These are phyloP conservation scores for Lethrus apterus DNA, from an alignment of 1,140 invertebrate species.

Conservation along the genomic window DNA sequence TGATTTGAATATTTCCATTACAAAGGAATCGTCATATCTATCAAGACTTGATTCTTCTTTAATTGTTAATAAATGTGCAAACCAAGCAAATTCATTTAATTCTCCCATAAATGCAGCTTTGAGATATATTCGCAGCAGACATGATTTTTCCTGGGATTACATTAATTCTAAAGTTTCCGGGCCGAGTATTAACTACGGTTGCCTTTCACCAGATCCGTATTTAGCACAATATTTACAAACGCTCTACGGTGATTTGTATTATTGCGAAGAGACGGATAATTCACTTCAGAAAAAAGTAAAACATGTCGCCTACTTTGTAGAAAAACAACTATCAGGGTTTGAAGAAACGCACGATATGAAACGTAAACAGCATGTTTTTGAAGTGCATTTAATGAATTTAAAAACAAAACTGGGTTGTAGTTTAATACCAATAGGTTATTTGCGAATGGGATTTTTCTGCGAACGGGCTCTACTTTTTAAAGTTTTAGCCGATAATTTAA, in stretches of 20 bases:
- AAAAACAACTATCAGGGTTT: background rate
- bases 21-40: background rate
- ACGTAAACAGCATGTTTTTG: background rate
- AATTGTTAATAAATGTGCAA: background rate
- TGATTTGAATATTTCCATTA: background rate
- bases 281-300: background rate
- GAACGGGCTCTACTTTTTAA: slow-evolving; percentile 9
- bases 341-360: background rate
- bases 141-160: too few relatives aligned
- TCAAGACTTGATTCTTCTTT: background rate
- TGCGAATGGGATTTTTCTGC: slow-evolving; percentile 4
- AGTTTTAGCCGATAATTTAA: slow-evolving; percentile 3
- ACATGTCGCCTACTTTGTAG: slow-evolving; percentile 1
- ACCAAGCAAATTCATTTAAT: too few relatives aligned
- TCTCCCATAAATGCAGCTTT: too few relatives aligned
- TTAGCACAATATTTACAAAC: slow-evolving; percentile 1
- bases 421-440: slow-evolving; percentile 9
- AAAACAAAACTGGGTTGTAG: background rate
- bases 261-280: background rate
- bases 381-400: background rate
- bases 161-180: too few relatives aligned
- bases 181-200: background rate
- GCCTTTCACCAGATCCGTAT: background rate
- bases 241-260: background rate
- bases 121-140: too few relatives aligned